Percentiles rank a stretch among this genome's conserved stretches.
phyloP scores from a whole-genome alignment of 35 echinoderm and acorn worm genomes.

The Lytechinus pictus region DNA sequence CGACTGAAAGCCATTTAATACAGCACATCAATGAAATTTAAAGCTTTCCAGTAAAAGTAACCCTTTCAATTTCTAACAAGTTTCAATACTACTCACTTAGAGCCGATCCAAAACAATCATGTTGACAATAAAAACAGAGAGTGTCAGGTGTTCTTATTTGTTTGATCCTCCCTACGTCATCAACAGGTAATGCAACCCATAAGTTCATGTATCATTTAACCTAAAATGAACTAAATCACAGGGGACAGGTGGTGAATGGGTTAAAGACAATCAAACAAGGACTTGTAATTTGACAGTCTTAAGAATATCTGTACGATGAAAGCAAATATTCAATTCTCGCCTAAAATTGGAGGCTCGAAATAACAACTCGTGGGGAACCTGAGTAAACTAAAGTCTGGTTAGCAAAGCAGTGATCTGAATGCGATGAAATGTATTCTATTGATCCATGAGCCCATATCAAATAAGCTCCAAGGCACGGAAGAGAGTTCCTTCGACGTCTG shows the following conservation, averaged over 20 bases:
- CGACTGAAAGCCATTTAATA: too few species aligned
- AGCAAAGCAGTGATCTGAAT: neutral
- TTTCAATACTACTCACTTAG: neutral
- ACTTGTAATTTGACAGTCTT: neutral
- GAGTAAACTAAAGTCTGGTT: neutral
- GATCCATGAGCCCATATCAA: neutral
- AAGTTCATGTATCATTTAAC: neutral
- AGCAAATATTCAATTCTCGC: neutral
- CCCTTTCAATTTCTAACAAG: neutral
- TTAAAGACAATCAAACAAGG: neutral
- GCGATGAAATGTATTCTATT: neutral
- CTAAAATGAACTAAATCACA: neutral
- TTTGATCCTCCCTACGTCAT: neutral
- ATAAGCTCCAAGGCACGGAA: neutral
- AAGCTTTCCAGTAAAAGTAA: too few species aligned
- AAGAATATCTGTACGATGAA: neutral
- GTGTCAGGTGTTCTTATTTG: neutral
- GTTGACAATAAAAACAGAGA: neutral
- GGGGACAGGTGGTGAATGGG: neutral
- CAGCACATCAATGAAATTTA: too few species aligned
- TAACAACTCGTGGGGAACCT: constrained; percentile 4
- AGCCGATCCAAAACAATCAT: neutral
- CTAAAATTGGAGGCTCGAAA: neutral
- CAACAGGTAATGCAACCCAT: neutral
- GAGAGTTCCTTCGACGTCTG: neutral